phyloP scores from a whole-genome alignment of 2,888 invertebrate genomes.

The Lamproptera curius region DNA sequence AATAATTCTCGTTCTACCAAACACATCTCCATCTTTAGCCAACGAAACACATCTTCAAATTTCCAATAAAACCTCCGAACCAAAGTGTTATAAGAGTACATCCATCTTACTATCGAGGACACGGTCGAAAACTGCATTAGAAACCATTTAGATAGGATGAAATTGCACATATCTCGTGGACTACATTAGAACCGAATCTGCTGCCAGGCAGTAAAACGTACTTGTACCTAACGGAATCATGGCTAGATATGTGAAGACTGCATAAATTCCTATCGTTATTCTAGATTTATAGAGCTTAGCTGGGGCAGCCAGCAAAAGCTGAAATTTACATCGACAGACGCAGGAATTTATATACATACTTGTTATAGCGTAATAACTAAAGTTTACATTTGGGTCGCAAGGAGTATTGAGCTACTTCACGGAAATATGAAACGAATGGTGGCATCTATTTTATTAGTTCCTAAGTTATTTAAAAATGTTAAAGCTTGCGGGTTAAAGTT shows the following conservation, averaged over 20 bases:
- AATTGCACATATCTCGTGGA: slow-evolving; percentile 1
- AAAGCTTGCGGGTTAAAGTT: too few relatives aligned
- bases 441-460: too few relatives aligned
- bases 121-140: neutral
- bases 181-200: slow-evolving; percentile 4
- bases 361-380: too few relatives aligned
- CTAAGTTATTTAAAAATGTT: too few relatives aligned
- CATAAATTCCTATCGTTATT: slow-evolving; percentile 19
- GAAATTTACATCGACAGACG: slow-evolving; percentile 10
- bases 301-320: slow-evolving; percentile 9
- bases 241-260: slow-evolving; percentile 18
- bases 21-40: too few relatives aligned
- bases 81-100: neutral
- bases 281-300: slow-evolving; percentile 16
- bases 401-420: too few relatives aligned
- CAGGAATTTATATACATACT: too few relatives aligned
- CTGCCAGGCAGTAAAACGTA: slow-evolving; percentile 17
- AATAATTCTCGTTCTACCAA: too few relatives aligned
- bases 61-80: too few relatives aligned
- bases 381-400: too few relatives aligned
- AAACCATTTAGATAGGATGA: neutral
- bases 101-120: neutral
- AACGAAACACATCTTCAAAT: too few relatives aligned
- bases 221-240: slow-evolving; percentile 19
- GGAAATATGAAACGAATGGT: too few relatives aligned